Percentiles rank a stretch among this genome's conserved stretches.
Evolutionary conservation across 2,797 vertebrate genomes (phyloP).

Genomic region (Oryzias dopingdopingensis): DNA sequence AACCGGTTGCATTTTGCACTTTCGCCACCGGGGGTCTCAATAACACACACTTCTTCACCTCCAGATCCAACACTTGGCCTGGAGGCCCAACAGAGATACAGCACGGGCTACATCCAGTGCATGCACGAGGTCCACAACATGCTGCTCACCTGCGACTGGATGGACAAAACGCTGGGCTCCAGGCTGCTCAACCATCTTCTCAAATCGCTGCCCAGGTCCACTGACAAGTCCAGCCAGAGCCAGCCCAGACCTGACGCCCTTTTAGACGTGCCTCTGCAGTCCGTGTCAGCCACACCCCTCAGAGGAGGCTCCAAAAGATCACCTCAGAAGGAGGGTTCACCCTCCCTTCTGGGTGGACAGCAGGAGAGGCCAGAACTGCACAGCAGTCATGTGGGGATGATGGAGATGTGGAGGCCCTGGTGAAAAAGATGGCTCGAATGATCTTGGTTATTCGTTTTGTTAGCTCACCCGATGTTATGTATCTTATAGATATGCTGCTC

Average conservation of each 20-base stretch:
- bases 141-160: conserved; percentile 89
- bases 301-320: conserved; percentile 34
- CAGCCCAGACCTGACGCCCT: conserved; percentile 25
- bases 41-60: conserved; percentile 5
- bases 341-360: conserved; percentile 24
- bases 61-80: conserved; percentile 76
- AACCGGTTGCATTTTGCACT: not conserved
- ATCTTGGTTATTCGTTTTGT: conserved; percentile 53
- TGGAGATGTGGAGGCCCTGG: conserved; percentile 93
- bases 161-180: conserved; percentile 87
- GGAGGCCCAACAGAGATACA: conserved; percentile 87
- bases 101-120: conserved; percentile 90
- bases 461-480: conserved; percentile 83
- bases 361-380: conserved; percentile 56
- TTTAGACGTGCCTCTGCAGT: conserved; percentile 5
- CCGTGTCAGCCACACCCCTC: conserved; percentile 4
- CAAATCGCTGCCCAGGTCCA: conserved; percentile 82
- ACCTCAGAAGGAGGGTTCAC: conserved; percentile 33
- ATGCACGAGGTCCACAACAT: conserved; percentile 91
- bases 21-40: conserved; percentile 34
- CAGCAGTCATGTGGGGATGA: conserved; percentile 69
- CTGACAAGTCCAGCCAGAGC: conserved; percentile 40
- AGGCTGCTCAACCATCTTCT: conserved; percentile 87
- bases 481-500: conserved; percentile 96
- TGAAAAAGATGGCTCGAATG: conserved; percentile 60